These are phyloP conservation scores for Eulemur macaco DNA, from an alignment of 2,113 vertebrate species.

Conservation along the genomic window DNA sequence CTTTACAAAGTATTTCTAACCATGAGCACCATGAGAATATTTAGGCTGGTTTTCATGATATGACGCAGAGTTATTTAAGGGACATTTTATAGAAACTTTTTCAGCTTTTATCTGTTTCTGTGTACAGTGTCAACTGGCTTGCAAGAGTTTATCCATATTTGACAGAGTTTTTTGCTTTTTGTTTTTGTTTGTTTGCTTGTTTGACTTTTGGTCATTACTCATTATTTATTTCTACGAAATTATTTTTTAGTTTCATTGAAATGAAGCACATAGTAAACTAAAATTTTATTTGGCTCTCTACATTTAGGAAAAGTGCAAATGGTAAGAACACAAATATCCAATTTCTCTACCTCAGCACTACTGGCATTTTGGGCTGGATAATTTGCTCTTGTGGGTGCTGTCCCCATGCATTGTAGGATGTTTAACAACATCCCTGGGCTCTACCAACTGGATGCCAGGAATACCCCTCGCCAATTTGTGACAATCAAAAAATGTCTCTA, in stretches of 20 bases:
- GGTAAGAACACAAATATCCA: background rate
- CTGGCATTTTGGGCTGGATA: background rate
- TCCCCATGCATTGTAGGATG: background rate
- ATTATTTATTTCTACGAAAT: background rate
- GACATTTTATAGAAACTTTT: background rate
- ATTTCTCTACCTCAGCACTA: background rate
- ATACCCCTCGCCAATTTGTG: too few relatives aligned
- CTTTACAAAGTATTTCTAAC: background rate
- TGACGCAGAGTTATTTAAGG: background rate
- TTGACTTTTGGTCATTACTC: background rate
- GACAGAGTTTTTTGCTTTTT: background rate
- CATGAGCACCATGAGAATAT: background rate
- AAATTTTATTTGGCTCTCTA: background rate
- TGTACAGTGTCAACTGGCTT: background rate
- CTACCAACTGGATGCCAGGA: background rate
- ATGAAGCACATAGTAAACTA: background rate
- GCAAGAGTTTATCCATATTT: background rate
- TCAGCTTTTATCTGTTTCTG: background rate
- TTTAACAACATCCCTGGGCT: background rate
- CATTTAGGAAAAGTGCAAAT: background rate
- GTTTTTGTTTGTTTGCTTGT: background rate
- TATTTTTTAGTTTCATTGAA: background rate
- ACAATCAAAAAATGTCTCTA: background rate
- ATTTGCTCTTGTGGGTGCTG: background rate
- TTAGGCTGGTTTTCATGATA: background rate